A percentile compares a stretch with the other conserved stretches of the same genome.
Conservation (phyloP, 1,140 invertebrate species). For the Heliconius himera region DNA sequence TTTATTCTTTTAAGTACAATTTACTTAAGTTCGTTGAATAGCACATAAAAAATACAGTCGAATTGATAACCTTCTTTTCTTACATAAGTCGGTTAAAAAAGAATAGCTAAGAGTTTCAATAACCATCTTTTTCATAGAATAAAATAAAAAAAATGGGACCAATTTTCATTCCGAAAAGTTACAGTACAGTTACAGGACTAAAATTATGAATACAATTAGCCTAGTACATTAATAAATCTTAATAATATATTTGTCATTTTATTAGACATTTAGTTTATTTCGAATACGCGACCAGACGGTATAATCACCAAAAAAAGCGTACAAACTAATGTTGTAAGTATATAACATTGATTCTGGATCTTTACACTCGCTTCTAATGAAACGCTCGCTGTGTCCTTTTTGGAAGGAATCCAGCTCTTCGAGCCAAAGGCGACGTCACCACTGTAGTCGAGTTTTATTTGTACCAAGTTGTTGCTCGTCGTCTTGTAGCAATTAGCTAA, state of each 20-base stretch:
- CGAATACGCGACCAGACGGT: background rate
- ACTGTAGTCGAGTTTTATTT: conserved; percentile 29
- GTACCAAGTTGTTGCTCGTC: conserved; percentile 22
- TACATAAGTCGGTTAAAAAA: too few relatives aligned
- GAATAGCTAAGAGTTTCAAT: too few relatives aligned
- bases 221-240: background rate
- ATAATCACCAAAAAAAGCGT: background rate
- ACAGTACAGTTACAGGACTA: background rate
- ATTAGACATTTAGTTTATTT: background rate
- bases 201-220: background rate
- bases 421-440: conserved; percentile 22
- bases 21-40: too few relatives aligned
- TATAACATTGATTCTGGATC: conserved; percentile 31
- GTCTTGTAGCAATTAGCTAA: conserved; percentile 34
- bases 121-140: too few relatives aligned
- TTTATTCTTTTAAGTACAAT: too few relatives aligned
- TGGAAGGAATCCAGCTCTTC: conserved; percentile 35
- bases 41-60: too few relatives aligned
- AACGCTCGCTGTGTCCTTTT: conserved; percentile 33
- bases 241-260: too few relatives aligned
- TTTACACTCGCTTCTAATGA: conserved; percentile 35
- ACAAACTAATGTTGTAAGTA: conserved; percentile 12
- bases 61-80: too few relatives aligned
- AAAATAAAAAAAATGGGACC: too few relatives aligned
- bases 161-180: background rate